Evolutionary conservation across 2,888 invertebrate genomes (phyloP).

Genomic region (Morpho deidamia): DNA sequence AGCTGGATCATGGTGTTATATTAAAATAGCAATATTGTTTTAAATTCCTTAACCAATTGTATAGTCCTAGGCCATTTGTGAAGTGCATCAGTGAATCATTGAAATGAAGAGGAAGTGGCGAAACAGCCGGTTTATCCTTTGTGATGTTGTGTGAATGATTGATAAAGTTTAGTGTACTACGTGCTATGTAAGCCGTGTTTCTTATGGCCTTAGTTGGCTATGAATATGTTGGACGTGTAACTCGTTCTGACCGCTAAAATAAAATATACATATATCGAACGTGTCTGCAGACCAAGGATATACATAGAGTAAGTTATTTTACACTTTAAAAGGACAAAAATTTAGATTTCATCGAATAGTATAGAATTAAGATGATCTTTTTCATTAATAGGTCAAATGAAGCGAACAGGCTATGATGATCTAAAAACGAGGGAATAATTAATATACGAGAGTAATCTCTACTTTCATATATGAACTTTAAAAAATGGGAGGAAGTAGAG

Average conservation of each 20-base stretch:
- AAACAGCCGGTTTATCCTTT: conserved; percentile 34
- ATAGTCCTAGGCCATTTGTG: conserved; percentile 16
- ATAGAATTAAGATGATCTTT: too few relatives aligned
- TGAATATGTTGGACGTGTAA: not conserved
- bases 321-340: not conserved
- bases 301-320: not conserved
- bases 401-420: too few relatives aligned
- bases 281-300: not conserved
- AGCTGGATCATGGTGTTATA: not conserved
- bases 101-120: conserved; percentile 46
- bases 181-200: conserved; percentile 18
- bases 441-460: too few relatives aligned
- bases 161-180: conserved; percentile 17
- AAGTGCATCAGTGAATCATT: conserved; percentile 46
- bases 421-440: too few relatives aligned
- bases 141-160: conserved; percentile 23
- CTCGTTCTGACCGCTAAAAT: conserved; percentile 5
- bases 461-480: too few relatives aligned
- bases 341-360: too few relatives aligned
- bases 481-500: too few relatives aligned
- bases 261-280: not conserved
- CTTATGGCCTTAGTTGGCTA: conserved; percentile 16
- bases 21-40: conserved; percentile 5
- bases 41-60: conserved; percentile 11
- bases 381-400: too few relatives aligned